A percentile compares a stretch with the other conserved stretches of the same genome.
phyloP scores from a whole-genome alignment of 2,888 invertebrate genomes.

The Rhagonycha fulva region DNA sequence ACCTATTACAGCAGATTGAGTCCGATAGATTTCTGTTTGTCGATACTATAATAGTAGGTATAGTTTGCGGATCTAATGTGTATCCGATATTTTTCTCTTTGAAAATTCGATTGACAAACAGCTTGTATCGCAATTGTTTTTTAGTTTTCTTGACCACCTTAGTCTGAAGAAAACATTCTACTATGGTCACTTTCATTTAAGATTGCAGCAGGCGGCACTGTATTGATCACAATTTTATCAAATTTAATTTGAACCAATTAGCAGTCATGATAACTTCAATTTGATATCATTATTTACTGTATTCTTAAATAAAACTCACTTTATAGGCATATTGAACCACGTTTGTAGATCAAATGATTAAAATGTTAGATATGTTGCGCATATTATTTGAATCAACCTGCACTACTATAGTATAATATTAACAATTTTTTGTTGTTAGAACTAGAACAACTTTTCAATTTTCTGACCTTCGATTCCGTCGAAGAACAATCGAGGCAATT shows the following conservation, averaged over 20 bases:
- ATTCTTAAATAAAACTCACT: no score
- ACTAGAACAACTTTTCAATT: not conserved
- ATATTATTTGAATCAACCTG: not conserved
- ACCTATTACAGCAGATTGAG: not conserved
- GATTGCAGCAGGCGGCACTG: no score
- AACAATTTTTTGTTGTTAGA: not conserved
- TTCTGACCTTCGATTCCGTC: not conserved
- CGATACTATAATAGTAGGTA: not conserved
- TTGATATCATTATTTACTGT: no score
- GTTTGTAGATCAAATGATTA: not conserved
- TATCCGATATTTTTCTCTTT: no score
- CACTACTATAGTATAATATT: not conserved
- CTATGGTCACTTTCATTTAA: no score
- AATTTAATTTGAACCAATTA: not conserved
- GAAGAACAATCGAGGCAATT: not conserved
- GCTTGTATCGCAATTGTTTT: no score
- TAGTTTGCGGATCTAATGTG: no score
- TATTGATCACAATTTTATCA: not conserved
- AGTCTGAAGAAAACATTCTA: no score
- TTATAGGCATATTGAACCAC: no score
- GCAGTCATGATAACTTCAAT: not conserved
- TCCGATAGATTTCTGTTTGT: not conserved
- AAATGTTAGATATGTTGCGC: not conserved
- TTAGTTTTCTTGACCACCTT: no score
- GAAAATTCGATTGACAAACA: no score